Evolutionary conservation across 2,888 invertebrate species (phyloP).

Genomic region (Opisthograptis luteolata): DNA sequence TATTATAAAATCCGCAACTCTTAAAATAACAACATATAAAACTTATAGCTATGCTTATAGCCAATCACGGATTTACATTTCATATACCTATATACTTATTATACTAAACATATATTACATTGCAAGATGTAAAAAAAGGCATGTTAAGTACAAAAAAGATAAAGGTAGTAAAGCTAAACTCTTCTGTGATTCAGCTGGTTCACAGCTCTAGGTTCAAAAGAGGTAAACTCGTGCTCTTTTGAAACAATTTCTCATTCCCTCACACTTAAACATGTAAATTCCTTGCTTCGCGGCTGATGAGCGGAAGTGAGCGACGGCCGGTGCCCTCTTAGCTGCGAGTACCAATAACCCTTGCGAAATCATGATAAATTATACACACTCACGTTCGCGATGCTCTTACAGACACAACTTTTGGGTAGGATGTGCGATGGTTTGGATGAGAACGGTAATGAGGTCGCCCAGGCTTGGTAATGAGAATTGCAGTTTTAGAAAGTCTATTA

Average conservation of each 20-base stretch:
- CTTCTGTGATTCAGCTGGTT: too few species aligned
- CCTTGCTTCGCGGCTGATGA: slow-evolving; percentile 55
- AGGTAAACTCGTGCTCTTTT: too few species aligned
- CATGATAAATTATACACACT: slow-evolving; percentile 83
- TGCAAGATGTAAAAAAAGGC: too few species aligned
- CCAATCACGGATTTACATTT: too few species aligned
- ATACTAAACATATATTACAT: too few species aligned
- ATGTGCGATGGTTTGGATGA: slow-evolving; percentile 8
- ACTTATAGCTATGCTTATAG: too few species aligned
- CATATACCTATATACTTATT: too few species aligned
- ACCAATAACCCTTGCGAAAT: slow-evolving; percentile 80
- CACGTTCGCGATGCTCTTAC: slow-evolving; percentile 60
- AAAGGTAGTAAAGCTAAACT: too few species aligned
- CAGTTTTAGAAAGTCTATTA: background rate
- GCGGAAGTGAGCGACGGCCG: slow-evolving; percentile 45
- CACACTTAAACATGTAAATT: slow-evolving; percentile 68
- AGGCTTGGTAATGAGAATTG: background rate
- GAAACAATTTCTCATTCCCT: slow-evolving; percentile 66
- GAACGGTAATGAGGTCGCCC: slow-evolving; percentile 3
- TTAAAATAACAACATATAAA: too few species aligned
- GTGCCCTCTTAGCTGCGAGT: slow-evolving; percentile 69
- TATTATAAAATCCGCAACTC: too few species aligned
- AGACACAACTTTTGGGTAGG: slow-evolving; percentile 50
- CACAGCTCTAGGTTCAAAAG: too few species aligned
- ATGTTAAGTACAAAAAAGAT: too few species aligned